Base-by-base conservation (phyloP, 1,140 invertebrate genomes). In the Formica selysi region DNA sequence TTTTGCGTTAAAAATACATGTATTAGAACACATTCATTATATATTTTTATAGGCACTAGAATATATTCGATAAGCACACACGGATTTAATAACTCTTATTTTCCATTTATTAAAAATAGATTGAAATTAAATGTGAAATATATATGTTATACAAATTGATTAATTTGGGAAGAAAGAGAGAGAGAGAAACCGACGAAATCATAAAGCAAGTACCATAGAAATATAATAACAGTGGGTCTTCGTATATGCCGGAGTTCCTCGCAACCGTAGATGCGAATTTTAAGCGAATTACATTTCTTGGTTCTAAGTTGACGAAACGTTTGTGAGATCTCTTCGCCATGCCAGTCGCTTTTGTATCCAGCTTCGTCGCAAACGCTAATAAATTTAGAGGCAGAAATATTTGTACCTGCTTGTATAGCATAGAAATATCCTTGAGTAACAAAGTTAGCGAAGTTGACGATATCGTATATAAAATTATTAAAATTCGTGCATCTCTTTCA, bases 261-360 rank as follows among this genome's bases (percentile, higher is more conserved):
- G 19, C 38, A 32, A 74, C 51, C 36, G 38, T 71, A 81, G 22
- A 73, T 57, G 79, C 54, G 68, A 44, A 38, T 83, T 32, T 32
- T 83, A 74, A 73, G 38, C 54, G 54, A 74, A 83, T 83, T 74
- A 74, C 8, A 73, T 41, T 83, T 71, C 67, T 81, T 73, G 67
- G 26, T 74, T 44, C 68, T 62, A 61, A 41, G 38, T 57, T 74
- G 68, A 83, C 38, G 79, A 74, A 74, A 83, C 26, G 38, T 83
- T 74, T 74, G 68, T 48, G 54, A 73, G 68, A 62, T 74, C 54
- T 83, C 54, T 74, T 38, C 26, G 29, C 68, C 48, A 80, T 29
- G 32, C n/a, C 38, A 13, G 59, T 38, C 64, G 64, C 48, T 11
- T 70, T 73, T 61, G 54, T 74, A 44, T 80, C 19, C 3, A 83